A percentile compares a stretch with the other conserved stretches of the same genome.
phyloP scores from a whole-genome alignment of 2,888 invertebrate genomes.

The Heliconius charithonia region DNA sequence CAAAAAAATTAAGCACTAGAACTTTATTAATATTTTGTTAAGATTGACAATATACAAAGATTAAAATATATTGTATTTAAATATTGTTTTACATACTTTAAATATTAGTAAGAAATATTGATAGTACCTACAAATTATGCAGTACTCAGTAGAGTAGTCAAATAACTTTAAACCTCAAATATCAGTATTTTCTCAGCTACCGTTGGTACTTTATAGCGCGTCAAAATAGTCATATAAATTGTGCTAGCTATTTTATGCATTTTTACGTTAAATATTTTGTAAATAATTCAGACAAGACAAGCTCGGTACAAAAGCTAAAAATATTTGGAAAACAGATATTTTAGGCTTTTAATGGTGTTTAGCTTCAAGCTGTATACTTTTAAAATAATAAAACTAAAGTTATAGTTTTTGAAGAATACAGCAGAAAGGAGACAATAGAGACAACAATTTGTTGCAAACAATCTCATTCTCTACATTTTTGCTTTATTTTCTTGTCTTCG shows the following conservation, averaged over 20 bases:
- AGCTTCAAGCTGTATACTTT: not conserved
- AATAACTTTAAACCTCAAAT: not conserved
- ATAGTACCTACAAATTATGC: not conserved
- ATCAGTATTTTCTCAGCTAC: conserved; percentile 12
- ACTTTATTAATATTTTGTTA: not conserved
- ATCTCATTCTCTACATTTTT: not conserved
- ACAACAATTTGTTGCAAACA: conserved; percentile 6
- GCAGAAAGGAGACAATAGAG: conserved; percentile 1
- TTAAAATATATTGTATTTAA: too few species aligned
- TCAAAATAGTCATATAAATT: not conserved
- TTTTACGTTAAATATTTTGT: conserved; percentile 6
- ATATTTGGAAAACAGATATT: too few species aligned
- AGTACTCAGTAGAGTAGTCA: not conserved
- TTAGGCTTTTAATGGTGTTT: too few species aligned
- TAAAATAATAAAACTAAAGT: not conserved
- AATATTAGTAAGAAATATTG: not conserved
- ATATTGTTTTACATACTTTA: not conserved
- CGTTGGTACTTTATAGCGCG: not conserved
- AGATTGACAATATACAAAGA: too few species aligned
- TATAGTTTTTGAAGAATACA: not conserved
- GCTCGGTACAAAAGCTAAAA: not conserved
- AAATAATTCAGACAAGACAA: not conserved
- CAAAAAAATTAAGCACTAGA: too few species aligned
- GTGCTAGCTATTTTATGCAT: conserved; percentile 14
- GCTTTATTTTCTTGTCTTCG: conserved; percentile 8